These are phyloP conservation scores for Capreolus pygargus DNA, from an alignment of 2,113 vertebrate species.

Conservation along the genomic window DNA sequence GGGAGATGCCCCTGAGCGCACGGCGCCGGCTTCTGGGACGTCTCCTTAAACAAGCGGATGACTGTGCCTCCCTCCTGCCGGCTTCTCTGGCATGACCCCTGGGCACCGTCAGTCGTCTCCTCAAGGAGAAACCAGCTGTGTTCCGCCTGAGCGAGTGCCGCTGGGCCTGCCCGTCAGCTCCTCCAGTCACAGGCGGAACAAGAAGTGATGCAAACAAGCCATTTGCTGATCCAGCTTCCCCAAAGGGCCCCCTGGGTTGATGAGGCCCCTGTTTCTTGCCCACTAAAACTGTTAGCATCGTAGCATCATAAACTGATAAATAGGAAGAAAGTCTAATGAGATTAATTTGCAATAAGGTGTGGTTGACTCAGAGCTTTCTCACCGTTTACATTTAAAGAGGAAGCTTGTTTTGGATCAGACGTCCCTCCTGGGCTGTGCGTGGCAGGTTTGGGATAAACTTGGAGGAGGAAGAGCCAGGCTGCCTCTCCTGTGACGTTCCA, in stretches of 20 bases:
- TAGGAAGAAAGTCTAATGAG: too few species aligned
- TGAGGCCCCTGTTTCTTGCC: neutral
- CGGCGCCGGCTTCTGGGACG: accelerated
- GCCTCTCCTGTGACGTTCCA: accelerated
- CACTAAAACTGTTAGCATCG: neutral
- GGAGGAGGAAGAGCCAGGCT: accelerated
- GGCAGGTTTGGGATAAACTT: neutral
- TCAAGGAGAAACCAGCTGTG: neutral
- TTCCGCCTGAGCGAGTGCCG: neutral
- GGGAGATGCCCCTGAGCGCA: accelerated
- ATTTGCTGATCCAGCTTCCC: neutral
- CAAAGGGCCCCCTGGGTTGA: accelerated
- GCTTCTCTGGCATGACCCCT: accelerated
- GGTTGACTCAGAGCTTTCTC: neutral
- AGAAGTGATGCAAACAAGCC: accelerated
- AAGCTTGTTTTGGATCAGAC: neutral
- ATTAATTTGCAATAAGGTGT: too few species aligned
- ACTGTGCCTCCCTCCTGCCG: neutral
- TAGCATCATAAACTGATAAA: accelerated
- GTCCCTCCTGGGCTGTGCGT: neutral
- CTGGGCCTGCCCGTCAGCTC: neutral
- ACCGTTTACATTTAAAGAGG: neutral
- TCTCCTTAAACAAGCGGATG: neutral
- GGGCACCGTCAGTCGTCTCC: neutral
- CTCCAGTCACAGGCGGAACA: neutral